phyloP scores from a whole-genome alignment of 2,797 vertebrate genomes.

The Ctenopoma kingsleyae region DNA sequence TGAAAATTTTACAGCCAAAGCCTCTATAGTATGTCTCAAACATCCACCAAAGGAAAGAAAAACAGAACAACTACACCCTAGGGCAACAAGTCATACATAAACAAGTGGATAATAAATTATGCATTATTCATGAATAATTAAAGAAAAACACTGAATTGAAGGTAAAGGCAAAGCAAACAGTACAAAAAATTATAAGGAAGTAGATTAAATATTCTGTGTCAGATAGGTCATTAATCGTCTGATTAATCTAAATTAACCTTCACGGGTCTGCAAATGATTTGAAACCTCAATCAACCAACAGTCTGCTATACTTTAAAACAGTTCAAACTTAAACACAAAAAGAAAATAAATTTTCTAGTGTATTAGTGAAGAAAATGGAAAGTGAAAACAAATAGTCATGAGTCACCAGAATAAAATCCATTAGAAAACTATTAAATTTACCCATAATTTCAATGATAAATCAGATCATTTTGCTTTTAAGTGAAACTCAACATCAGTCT shows the following conservation, averaged over 20 bases:
- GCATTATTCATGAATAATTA: conserved; percentile 75
- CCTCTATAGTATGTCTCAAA: conserved; percentile 48
- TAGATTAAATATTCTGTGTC: conserved; percentile 42
- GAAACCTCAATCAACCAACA: not conserved
- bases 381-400: conserved; percentile 49
- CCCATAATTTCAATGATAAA: conserved; percentile 53
- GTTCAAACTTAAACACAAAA: conserved; percentile 3
- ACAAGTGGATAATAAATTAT: conserved; percentile 77
- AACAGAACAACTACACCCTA: conserved; percentile 70
- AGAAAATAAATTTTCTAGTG: not conserved
- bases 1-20: conserved; percentile 51
- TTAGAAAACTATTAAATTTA: conserved; percentile 39
- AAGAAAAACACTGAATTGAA: conserved; percentile 66
- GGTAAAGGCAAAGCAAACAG: conserved; percentile 50
- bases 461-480: conserved; percentile 35
- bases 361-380: conserved; percentile 22
- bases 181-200: conserved; percentile 58
- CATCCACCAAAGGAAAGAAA: conserved; percentile 60
- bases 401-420: not conserved
- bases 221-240: conserved; percentile 6
- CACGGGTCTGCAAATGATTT: conserved; percentile 16
- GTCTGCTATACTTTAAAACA: conserved; percentile 11
- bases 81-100: conserved; percentile 74
- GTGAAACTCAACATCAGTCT: conserved; percentile 36
- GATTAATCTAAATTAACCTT: conserved; percentile 41